A percentile compares a stretch with the other conserved stretches of the same genome.
These are phyloP conservation scores for Lepidochitona cinerea DNA, from an alignment of 2,888 invertebrate species.

Conservation along the genomic window DNA sequence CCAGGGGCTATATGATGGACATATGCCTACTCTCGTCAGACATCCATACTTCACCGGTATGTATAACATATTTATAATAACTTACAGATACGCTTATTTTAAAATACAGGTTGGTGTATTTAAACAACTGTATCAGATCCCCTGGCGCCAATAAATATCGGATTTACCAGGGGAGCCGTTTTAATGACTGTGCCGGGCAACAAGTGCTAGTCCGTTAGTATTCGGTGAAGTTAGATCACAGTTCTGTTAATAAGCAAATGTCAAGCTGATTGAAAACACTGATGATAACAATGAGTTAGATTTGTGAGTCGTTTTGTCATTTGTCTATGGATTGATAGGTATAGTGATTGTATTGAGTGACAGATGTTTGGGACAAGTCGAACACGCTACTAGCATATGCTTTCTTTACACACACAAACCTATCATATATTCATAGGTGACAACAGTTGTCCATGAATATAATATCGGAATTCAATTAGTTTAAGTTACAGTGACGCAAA, in stretches of 20 bases:
- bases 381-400: not conserved
- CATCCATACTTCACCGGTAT: slow-evolving; percentile 59
- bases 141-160: too few relatives aligned
- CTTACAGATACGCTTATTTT: not conserved
- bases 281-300: too few relatives aligned
- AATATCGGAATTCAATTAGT: slow-evolving; percentile 8
- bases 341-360: not conserved
- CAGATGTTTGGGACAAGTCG: not conserved
- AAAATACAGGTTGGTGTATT: too few relatives aligned
- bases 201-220: too few relatives aligned
- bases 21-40: slow-evolving; percentile 53
- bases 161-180: too few relatives aligned
- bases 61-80: slow-evolving; percentile 13
- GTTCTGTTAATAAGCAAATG: too few relatives aligned
- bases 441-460: slow-evolving; percentile 1
- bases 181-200: too few relatives aligned
- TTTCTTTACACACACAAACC: not conserved
- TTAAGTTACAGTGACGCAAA: not conserved
- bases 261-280: too few relatives aligned
- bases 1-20: slow-evolving; percentile 49
- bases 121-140: too few relatives aligned
- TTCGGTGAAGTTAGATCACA: too few relatives aligned
- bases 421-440: slow-evolving; percentile 9
- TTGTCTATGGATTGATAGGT: too few relatives aligned
- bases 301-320: too few relatives aligned